Percentiles rank a stretch among this genome's conserved stretches.
phyloP scores from a whole-genome alignment of 2,113 vertebrate species.

The Megaceryle torquata region DNA sequence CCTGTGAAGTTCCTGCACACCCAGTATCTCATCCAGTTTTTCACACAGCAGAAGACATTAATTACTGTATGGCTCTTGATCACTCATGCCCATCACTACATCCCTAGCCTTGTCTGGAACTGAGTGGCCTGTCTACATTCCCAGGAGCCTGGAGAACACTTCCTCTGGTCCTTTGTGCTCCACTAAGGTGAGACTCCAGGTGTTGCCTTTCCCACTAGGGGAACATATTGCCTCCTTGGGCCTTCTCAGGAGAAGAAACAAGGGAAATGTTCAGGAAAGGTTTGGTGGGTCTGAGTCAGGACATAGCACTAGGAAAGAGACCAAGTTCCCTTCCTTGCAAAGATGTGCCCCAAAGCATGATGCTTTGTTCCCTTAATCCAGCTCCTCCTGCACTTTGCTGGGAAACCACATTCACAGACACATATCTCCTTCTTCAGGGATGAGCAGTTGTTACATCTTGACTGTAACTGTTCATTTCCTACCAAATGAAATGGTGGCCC shows the following conservation, averaged over 20 bases:
- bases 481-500: not conserved
- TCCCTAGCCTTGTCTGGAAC: not conserved
- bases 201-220: not conserved
- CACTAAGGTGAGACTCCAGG: not conserved
- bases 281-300: not conserved
- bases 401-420: not conserved
- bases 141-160: not conserved
- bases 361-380: not conserved
- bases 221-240: not conserved
- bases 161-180: not conserved
- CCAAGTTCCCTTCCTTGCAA: not conserved
- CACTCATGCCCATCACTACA: not conserved
- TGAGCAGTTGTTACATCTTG: not conserved
- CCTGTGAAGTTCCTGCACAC: rapidly evolving
- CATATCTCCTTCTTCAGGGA: not conserved
- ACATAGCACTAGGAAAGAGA: not conserved
- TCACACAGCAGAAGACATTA: not conserved
- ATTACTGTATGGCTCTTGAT: not conserved
- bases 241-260: not conserved
- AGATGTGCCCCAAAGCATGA: not conserved
- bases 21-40: not conserved
- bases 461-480: not conserved
- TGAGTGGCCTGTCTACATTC: not conserved
- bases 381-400: not conserved
- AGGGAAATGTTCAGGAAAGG: not conserved